Conservation (phyloP, 2,888 invertebrate species). For the Agrotis ipsilon region DNA sequence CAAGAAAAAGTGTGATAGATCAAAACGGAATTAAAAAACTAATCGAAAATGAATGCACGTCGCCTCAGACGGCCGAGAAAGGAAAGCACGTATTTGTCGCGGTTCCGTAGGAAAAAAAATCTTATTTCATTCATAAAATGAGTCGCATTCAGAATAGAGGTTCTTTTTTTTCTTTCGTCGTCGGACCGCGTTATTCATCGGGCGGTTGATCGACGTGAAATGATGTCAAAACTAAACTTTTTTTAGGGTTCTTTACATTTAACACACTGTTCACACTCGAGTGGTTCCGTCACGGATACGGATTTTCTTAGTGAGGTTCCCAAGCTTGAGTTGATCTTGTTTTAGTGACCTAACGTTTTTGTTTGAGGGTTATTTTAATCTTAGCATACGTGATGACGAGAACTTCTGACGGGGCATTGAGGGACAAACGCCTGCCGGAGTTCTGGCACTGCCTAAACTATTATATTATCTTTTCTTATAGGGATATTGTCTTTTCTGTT, state of each 20-base stretch:
- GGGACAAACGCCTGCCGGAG: no score
- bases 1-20: conserved; percentile 68
- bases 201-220: conserved; percentile 88
- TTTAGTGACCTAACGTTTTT: conserved; percentile 62
- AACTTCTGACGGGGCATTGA: no score
- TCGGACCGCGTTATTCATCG: conserved; percentile 70
- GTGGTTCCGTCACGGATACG: conserved; percentile 81
- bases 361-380: conserved; percentile 41
- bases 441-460: no score
- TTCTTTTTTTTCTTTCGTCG: conserved; percentile 71
- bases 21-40: conserved; percentile 74
- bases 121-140: conserved; percentile 91
- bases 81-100: conserved; percentile 91
- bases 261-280: conserved; percentile 88
- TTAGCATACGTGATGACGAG: conserved; percentile 44
- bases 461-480: no score
- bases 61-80: conserved; percentile 81
- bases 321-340: conserved; percentile 69
- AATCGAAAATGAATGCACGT: conserved; percentile 89
- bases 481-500: no score
- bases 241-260: conserved; percentile 74
- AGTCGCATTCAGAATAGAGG: conserved; percentile 85
- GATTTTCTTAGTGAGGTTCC: conserved; percentile 72
- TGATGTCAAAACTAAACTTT: conserved; percentile 83
- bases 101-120: conserved; percentile 84